Evolutionary conservation across 2,888 invertebrate genomes (phyloP), one percentile per base, ranked within the genome.

Genomic region (Tetragonula carbonaria): DNA sequence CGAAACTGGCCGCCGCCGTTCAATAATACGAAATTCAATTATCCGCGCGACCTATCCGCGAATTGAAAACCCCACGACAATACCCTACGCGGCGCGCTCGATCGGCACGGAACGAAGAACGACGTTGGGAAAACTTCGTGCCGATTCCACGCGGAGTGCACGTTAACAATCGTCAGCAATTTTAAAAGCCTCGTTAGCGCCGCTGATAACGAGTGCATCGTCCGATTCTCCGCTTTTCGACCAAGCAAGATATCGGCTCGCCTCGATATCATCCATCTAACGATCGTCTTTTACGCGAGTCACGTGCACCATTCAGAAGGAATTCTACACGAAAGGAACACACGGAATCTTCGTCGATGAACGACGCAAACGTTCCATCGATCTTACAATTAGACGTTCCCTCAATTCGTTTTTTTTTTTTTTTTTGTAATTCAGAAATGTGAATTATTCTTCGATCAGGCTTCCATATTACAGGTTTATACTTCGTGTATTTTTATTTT

Each of bases 231-330:
- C 38, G 38, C 33, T 33, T 57, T 23, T 23, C 18, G 18, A 1
- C 63, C 18, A 18, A 11, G 28, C n/a, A 28, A 28, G 28, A 28
- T n/a, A 3, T 14, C n/a, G 6, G 18, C 23, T 21, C 33, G 14
- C 23, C 8, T 16, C 62, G 62, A 62, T 45, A 45, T 28, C 57
- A 23, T 6, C 28, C 8, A 23, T 2, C 62, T 70, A 75, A 67
- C 74, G 59, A 74, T 59, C 62, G 21, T n/a, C 50, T 76, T 67
- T 79, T 74, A 73, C 62, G 82, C 18, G 63, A 85, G 87, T 78
- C 45, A 45, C 45, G 45, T 45, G 45, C 45, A 8, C 45, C 45
- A 45, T 45, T 45, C 45, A 45, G 45, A 45, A 45, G 45, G 45
- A 8, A 45, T 45, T 45, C 45, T 8, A 45, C 45, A 8, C 45